These are phyloP conservation scores for Dynastes maya DNA, from an alignment of 2,888 invertebrate genomes.

Conservation along the genomic window DNA sequence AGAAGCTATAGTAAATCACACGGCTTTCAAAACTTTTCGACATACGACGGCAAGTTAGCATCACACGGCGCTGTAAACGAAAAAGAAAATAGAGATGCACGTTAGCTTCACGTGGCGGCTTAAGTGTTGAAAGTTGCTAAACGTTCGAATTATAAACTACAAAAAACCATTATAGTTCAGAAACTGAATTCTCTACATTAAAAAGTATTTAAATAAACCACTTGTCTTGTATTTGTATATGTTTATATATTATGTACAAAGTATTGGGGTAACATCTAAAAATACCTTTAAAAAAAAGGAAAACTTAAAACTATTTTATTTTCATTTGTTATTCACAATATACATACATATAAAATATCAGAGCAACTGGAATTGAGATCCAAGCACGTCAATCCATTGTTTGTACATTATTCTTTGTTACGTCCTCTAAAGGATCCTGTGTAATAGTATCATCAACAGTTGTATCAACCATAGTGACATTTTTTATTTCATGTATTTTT, in stretches of 20 bases:
- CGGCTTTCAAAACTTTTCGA: too few species aligned
- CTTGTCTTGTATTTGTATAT: not conserved
- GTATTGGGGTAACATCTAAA: conserved; percentile 22
- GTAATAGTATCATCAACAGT: conserved; percentile 2
- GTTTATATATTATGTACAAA: conserved; percentile 17
- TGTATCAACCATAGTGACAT: not conserved
- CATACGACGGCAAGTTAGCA: too few species aligned
- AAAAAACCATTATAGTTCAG: too few species aligned
- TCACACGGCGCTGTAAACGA: too few species aligned
- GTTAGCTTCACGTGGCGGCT: too few species aligned
- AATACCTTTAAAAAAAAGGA: conserved; percentile 32
- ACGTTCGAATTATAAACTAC: too few species aligned
- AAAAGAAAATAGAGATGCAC: too few species aligned
- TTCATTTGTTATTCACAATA: conserved; percentile 43
- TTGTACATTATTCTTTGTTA: conserved; percentile 25
- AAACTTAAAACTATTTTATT: conserved; percentile 35
- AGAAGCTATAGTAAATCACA: too few species aligned
- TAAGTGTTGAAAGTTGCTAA: too few species aligned
- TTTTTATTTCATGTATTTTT: not conserved
- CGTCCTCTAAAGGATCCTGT: conserved; percentile 5
- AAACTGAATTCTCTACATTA: too few species aligned
- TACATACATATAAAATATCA: conserved; percentile 44
- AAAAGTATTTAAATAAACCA: too few species aligned
- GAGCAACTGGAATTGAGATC: conserved; percentile 21
- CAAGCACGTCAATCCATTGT: conserved; percentile 20